phyloP scores from a whole-genome alignment of 2,888 invertebrate species.

The Apocheima hispidaria region DNA sequence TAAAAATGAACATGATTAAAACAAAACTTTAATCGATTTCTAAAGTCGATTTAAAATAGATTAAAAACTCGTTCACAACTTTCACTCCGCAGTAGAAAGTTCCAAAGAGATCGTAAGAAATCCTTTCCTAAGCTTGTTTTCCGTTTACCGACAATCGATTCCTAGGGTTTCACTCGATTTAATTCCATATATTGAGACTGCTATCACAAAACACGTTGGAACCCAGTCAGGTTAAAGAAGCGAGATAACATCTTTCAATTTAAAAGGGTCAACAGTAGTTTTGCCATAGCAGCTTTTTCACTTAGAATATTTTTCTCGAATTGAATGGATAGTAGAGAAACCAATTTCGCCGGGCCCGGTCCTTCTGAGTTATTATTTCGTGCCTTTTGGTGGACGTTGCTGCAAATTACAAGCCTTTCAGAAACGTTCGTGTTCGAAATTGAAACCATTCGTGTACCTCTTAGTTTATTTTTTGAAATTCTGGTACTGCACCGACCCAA shows the following conservation, averaged over 20 bases:
- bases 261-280: conserved; percentile 57
- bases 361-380: conserved; percentile 30
- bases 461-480: conserved; percentile 4
- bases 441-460: conserved; percentile 3
- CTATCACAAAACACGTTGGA: conserved; percentile 40
- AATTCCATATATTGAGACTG: conserved; percentile 45
- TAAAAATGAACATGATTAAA: too few relatives aligned
- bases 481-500: background rate
- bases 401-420: conserved; percentile 29
- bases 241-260: conserved; percentile 74
- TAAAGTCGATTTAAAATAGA: conserved; percentile 53
- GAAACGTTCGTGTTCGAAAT: conserved; percentile 11
- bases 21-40: conserved; percentile 42
- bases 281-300: conserved; percentile 37
- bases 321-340: conserved; percentile 41
- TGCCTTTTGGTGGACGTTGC: conserved; percentile 24
- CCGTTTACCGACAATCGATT: conserved; percentile 40
- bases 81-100: conserved; percentile 55
- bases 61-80: conserved; percentile 56
- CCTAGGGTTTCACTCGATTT: conserved; percentile 56
- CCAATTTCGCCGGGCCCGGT: conserved; percentile 48
- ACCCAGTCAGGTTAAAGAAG: conserved; percentile 51
- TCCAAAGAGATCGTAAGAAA: conserved; percentile 43
- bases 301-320: conserved; percentile 46
- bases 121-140: conserved; percentile 22